Evolutionary conservation across 2,888 invertebrate species (phyloP), one percentile per base, ranked within the genome.

Genomic region (Catocala sponsa): DNA sequence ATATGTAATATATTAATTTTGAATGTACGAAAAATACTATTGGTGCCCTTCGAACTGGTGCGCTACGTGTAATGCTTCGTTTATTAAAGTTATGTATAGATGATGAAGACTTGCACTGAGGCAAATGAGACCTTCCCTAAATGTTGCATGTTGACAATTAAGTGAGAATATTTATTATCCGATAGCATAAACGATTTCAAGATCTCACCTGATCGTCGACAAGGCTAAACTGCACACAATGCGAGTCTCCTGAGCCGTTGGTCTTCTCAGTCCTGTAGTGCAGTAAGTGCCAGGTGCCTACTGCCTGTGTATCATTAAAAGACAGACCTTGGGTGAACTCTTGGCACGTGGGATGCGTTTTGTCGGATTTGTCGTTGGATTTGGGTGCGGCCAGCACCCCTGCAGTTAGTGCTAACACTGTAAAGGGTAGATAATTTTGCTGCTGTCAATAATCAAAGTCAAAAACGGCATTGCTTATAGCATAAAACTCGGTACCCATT

Each of bases 211-310:
- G 72, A 60, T 88, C 84, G 52, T 63, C 73, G 5, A 90, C 79
- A n/a, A 76, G 66, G 38, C 79, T 76, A 67, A 92, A 90, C 56
- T 88, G 82, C 5, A 91, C 87, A 62, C 92, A 92, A 49, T 88
- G 86, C 0, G 86, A 78, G 11, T 90, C 88, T 10, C 84, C 87
- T 1, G 86, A 74, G 4, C 86, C 87, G 52, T 86, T 86, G 1
- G 80, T 78, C 42, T 81, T 86, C 60, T 88, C 87, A 0, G 85
- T 86, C 63, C 80, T 85, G 65, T 84, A 86, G 65, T 87, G 88
- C 47, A 91, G 76, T 38, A 91, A 79, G 62, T 90, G 86, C 92
- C 92, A 92, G 42, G 80, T 81, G n/a, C 92, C 92, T 5, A 87
- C 63, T 4, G 89, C 90, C 55, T 90, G 84, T 46, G 69, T 79